Base-by-base conservation (phyloP, 2,888 invertebrate species). In the Theretra japonica region DNA sequence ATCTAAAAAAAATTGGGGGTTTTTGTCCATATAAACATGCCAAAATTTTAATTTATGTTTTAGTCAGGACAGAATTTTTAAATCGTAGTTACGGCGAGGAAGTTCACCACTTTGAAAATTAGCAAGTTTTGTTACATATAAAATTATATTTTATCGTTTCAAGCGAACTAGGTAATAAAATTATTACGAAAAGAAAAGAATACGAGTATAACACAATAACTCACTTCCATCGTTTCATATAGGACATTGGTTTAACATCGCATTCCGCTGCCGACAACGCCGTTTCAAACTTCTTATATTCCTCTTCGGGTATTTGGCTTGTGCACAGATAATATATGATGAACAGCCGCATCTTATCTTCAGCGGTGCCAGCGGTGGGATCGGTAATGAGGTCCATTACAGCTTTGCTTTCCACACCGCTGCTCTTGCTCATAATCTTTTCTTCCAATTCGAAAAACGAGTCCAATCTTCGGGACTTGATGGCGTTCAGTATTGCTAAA, bases 391-490 rank as follows among this genome's bases (percentile, higher is more conserved):
- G 95, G 80, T 99, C 99, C 86, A 98, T 90, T n/a, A 99, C 94
- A 30, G 97, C 96, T 88, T 97, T 97, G 85, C 98, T 98, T 76
- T 95, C 95, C 0, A 94, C 88, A 73, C 97, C 91, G 5, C 96
- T 96, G 79, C 96, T 96, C 92, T 97, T 97, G 69, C 97, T 98
- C 98, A 99, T 98, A 68, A 99, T 97, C 90, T 99, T 99, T 88
- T 99, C 99, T 94, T 99, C 99, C 74, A 98, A 95, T 91, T 99
- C 99, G 87, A 99, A 99, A 86, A 98, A 98, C 0, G 98, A 98
- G 88, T 99, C 99, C 70, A 99, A 92, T 78, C 99, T 97, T 70
- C 99, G 95, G 0, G 96, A 96, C 94, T 99, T 98, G 65, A 98
- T 98, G 70, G 95, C 95, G 90, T 98, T 97, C 73, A 98, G 91